Evolutionary conservation across 2,113 vertebrate genomes (phyloP).

Genomic region (Engystomops pustulosus): DNA sequence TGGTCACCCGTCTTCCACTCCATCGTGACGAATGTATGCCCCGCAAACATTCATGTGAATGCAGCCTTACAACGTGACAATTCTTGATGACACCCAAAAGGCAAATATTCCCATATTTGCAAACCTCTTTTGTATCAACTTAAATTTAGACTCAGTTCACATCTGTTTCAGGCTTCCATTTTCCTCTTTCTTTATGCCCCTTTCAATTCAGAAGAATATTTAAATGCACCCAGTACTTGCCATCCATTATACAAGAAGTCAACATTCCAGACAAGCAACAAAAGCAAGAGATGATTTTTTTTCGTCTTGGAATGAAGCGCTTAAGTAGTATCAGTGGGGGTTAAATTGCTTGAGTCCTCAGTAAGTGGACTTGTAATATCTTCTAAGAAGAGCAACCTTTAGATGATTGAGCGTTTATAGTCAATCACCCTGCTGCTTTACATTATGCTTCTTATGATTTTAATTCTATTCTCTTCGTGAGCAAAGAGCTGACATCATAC

Average conservation of each 20-base stretch:
- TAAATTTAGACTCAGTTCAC: too few relatives aligned
- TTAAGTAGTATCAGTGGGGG: neutral
- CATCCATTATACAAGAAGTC: neutral
- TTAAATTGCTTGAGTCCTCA: neutral
- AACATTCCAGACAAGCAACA: neutral
- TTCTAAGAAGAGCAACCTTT: neutral
- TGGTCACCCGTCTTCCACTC: too few relatives aligned
- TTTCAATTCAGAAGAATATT: neutral
- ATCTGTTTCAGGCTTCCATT: too few relatives aligned
- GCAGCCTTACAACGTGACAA: too few relatives aligned
- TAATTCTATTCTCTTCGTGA: neutral
- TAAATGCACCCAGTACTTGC: neutral
- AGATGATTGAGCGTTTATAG: constrained; percentile 14
- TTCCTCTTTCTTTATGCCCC: too few relatives aligned
- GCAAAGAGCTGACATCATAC: neutral
- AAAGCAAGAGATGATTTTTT: neutral
- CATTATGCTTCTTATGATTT: neutral
- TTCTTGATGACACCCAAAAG: neutral
- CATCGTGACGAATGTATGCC: too few relatives aligned
- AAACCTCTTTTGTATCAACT: too few relatives aligned
- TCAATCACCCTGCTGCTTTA: constrained; percentile 6
- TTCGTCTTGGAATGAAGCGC: neutral
- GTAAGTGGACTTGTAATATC: neutral
- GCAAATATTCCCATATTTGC: neutral
- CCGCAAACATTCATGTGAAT: too few relatives aligned